phyloP scores from a whole-genome alignment of 2,888 invertebrate genomes.

The Drosophila neonasuta region DNA sequence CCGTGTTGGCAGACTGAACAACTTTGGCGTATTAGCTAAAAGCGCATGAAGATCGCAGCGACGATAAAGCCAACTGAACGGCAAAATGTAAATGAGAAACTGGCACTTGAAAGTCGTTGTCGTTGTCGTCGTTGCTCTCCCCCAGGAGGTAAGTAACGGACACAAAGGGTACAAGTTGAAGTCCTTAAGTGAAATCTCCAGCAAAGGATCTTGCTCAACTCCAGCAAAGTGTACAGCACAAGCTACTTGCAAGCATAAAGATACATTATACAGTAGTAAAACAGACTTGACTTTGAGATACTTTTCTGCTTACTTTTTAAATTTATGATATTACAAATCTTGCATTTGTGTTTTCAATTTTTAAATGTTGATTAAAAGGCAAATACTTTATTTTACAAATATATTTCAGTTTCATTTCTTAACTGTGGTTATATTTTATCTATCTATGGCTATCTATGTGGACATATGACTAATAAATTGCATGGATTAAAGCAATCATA shows the following conservation, averaged over 20 bases:
- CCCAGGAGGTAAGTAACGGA: background rate
- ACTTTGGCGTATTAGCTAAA: constrained; percentile 66
- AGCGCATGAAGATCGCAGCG: constrained; percentile 77
- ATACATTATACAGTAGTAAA: too few relatives aligned
- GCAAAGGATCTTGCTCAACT: constrained; percentile 20
- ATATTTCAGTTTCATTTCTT: too few relatives aligned
- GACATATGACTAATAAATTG: too few relatives aligned
- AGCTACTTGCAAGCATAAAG: background rate
- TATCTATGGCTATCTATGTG: too few relatives aligned
- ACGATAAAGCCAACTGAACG: constrained; percentile 58
- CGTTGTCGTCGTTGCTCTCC: constrained; percentile 37
- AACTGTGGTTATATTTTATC: too few relatives aligned
- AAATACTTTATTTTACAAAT: too few relatives aligned
- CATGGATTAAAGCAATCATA: too few relatives aligned
- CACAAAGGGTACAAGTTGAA: constrained; percentile 15
- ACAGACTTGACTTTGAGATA: too few relatives aligned
- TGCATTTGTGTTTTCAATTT: too few relatives aligned
- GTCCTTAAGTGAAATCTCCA: constrained; percentile 43
- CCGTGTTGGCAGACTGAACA: constrained; percentile 4
- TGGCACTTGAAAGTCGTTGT: constrained; percentile 74
- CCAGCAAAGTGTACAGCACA: constrained; percentile 25
- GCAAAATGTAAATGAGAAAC: constrained; percentile 59
- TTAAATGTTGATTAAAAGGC: too few relatives aligned
- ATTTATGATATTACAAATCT: too few relatives aligned
- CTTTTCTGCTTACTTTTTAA: too few relatives aligned